Conservation (phyloP, 2,797 vertebrate species). For the Gymnothorax reevesii region DNA sequence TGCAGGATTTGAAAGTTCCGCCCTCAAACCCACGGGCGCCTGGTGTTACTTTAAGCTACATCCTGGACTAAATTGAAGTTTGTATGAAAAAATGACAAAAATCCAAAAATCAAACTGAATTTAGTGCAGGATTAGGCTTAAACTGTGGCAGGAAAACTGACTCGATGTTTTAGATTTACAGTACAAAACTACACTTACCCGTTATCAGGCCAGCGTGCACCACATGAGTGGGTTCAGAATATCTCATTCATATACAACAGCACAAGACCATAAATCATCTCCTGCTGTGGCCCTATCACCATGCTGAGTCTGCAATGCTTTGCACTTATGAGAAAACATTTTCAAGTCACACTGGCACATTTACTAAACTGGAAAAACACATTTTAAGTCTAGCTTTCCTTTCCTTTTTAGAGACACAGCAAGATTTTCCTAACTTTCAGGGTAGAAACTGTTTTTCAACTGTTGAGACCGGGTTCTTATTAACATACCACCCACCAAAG, state of each 20-base stretch:
- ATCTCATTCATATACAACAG: neutral
- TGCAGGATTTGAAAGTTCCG: too few relatives aligned
- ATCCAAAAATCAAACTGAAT: too few relatives aligned
- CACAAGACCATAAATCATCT: neutral
- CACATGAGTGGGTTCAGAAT: neutral
- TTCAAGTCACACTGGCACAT: neutral
- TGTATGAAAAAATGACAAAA: too few relatives aligned
- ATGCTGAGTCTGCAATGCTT: neutral
- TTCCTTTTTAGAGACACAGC: neutral
- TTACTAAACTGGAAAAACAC: neutral
- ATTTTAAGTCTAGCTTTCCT: neutral
- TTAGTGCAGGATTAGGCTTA: too few relatives aligned
- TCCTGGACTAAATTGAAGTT: too few relatives aligned
- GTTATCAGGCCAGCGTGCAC: too few relatives aligned
- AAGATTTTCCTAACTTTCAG: neutral
- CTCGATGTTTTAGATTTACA: neutral
- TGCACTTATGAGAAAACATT: neutral
- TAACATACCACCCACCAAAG: slow-evolving; percentile 29
- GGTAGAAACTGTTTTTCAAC: slow-evolving; percentile 28
- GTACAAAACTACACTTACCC: neutral
- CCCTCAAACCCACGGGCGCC: too few relatives aligned
- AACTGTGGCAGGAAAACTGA: neutral
- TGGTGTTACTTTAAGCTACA: too few relatives aligned
- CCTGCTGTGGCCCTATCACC: neutral
- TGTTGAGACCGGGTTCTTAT: slow-evolving; percentile 38